Percentiles rank a stretch among this genome's conserved stretches.
These are phyloP conservation scores for Merluccius polli DNA, from an alignment of 2,797 vertebrate species.

Conservation along the genomic window DNA sequence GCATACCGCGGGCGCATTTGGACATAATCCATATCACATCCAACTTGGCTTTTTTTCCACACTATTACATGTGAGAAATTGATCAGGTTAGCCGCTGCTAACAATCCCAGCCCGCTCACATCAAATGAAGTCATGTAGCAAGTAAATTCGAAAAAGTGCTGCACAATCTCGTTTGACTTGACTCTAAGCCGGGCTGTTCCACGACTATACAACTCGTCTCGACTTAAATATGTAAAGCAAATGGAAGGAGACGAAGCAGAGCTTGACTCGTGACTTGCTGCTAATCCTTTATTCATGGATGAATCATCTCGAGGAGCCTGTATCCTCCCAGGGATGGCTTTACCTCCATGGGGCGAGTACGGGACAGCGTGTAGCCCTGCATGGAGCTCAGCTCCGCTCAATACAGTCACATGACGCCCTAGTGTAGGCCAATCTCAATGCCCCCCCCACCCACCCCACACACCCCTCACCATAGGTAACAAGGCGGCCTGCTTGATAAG, in stretches of 20 bases:
- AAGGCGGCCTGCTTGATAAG: not conserved
- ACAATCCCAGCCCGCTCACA: not conserved
- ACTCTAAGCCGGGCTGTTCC: conserved; percentile 62
- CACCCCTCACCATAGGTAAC: not conserved
- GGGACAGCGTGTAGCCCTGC: conserved; percentile 37
- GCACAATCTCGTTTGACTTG: conserved; percentile 55
- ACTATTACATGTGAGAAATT: conserved; percentile 21
- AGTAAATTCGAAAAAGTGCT: conserved; percentile 13
- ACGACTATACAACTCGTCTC: conserved; percentile 41
- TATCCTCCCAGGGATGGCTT: conserved; percentile 48
- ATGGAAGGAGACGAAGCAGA: conserved; percentile 50
- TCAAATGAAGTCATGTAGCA: not conserved
- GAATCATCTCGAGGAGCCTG: conserved; percentile 60
- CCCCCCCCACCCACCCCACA: not conserved
- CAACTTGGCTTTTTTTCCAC: conserved; percentile 6
- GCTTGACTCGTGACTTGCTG: conserved; percentile 66
- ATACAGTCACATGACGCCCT: conserved; percentile 25
- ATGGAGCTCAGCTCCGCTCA: conserved; percentile 41
- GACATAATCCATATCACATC: not conserved
- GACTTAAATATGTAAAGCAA: conserved; percentile 71
- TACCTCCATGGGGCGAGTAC: conserved; percentile 43
- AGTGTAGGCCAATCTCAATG: conserved; percentile 19
- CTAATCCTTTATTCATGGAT: conserved; percentile 69
- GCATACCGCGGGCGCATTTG: not conserved
- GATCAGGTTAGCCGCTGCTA: conserved; percentile 8